Evolutionary conservation across 2,888 invertebrate species (phyloP).

Genomic region (Pseudococcus longispinus): DNA sequence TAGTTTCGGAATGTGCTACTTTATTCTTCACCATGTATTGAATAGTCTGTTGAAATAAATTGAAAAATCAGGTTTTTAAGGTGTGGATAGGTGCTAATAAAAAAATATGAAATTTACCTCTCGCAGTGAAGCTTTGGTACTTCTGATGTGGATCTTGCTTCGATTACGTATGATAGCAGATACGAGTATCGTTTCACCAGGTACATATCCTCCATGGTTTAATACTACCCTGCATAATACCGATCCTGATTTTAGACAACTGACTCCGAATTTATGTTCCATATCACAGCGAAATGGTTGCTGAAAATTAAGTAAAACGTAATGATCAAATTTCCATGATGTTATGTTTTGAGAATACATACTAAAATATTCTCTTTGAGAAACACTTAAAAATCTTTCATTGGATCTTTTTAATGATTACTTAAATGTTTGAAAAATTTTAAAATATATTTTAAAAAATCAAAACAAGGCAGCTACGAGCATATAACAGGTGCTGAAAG

Average conservation of each 20-base stretch:
- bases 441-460: too few species aligned
- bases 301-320: slow-evolving; percentile 66
- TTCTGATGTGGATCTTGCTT: slow-evolving; percentile 83
- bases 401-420: neutral
- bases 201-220: slow-evolving; percentile 92
- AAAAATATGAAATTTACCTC: slow-evolving; percentile 67
- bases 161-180: slow-evolving; percentile 84
- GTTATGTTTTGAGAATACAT: too few species aligned
- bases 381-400: neutral
- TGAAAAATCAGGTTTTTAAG: neutral
- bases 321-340: too few species aligned
- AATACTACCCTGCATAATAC: slow-evolving; percentile 85
- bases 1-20: slow-evolving; percentile 83
- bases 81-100: neutral
- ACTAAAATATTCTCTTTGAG: too few species aligned
- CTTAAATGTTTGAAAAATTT: neutral
- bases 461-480: too few species aligned
- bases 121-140: slow-evolving; percentile 83
- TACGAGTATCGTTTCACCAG: slow-evolving; percentile 89
- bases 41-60: slow-evolving; percentile 72
- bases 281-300: slow-evolving; percentile 90
- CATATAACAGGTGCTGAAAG: too few species aligned
- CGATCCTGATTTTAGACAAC: slow-evolving; percentile 86
- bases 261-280: slow-evolving; percentile 87
- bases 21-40: slow-evolving; percentile 87